Percentiles rank a stretch among this genome's conserved stretches.
phyloP scores from a whole-genome alignment of 1,140 invertebrate species.

The Heliothis subflexa region DNA sequence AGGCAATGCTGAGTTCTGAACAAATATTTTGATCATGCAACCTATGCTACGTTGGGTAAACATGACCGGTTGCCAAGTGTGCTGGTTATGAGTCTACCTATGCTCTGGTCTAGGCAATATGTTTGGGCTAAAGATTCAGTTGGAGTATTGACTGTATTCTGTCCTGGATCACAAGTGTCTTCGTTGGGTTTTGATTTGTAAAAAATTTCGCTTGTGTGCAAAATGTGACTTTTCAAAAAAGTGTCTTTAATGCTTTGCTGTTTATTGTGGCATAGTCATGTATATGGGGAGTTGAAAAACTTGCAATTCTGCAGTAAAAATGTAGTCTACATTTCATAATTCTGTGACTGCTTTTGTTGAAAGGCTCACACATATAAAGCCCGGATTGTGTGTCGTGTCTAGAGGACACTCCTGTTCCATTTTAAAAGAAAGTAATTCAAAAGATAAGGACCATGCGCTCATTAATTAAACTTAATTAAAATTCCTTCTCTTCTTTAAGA shows the following conservation, averaged over 20 bases:
- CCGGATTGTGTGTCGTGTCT: not conserved
- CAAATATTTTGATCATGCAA: slow-evolving; percentile 39
- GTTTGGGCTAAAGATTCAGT: not conserved
- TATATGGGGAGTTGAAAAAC: no score
- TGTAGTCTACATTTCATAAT: no score
- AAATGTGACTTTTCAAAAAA: no score
- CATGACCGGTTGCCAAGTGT: slow-evolving; percentile 24
- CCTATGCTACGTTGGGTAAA: slow-evolving; percentile 10
- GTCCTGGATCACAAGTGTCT: not conserved
- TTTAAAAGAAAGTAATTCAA: not conserved
- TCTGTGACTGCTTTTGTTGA: no score
- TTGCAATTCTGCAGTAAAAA: no score
- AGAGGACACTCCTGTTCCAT: not conserved
- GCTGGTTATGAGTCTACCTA: slow-evolving; percentile 24
- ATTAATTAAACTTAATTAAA: slow-evolving; percentile 37
- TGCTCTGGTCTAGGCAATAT: slow-evolving; percentile 16
- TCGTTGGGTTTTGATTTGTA: not conserved
- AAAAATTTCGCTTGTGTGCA: no score
- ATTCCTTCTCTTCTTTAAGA: slow-evolving; percentile 26
- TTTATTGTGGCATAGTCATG: no score
- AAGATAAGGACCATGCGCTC: slow-evolving; percentile 21
- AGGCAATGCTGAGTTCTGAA: slow-evolving; percentile 11
- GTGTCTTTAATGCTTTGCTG: no score
- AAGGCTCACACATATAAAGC: no score
- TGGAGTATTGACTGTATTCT: not conserved